phyloP scores from a whole-genome alignment of 2,113 vertebrate genomes.

The Aphyosemion australe region DNA sequence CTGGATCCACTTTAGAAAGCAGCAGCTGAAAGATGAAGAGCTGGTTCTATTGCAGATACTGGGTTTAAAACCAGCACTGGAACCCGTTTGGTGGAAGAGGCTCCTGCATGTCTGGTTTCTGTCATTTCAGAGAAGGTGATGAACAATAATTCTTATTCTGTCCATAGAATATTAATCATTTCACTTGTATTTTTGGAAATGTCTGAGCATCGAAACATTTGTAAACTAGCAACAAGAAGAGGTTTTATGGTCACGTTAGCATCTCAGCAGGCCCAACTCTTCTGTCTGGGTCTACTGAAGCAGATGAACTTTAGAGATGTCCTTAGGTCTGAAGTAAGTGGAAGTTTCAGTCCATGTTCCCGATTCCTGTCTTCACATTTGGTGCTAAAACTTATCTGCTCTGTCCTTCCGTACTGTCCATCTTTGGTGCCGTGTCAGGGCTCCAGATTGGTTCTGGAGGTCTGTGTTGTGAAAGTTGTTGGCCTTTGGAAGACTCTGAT shows the following conservation, averaged over 20 bases:
- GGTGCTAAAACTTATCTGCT: conserved; percentile 31
- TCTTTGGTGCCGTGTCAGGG: not conserved
- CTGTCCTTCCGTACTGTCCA: not conserved
- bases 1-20: not conserved
- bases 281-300: not conserved
- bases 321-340: not conserved
- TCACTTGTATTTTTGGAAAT: not conserved
- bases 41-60: no score
- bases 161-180: not conserved
- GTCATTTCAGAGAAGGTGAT: not conserved
- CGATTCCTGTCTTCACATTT: conserved; percentile 27
- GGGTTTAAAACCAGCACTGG: not conserved
- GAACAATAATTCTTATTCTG: not conserved
- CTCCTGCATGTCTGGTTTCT: not conserved
- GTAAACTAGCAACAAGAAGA: not conserved
- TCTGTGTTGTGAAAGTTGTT: not conserved
- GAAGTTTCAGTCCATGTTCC: not conserved
- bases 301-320: not conserved
- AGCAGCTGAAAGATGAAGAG: not conserved
- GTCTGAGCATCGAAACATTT: not conserved
- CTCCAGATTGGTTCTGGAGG: not conserved
- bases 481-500: conserved; percentile 5
- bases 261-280: not conserved
- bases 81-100: not conserved
- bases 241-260: not conserved